Conservation (phyloP, 2,113 vertebrate species). For the Callospermophilus lateralis region DNA sequence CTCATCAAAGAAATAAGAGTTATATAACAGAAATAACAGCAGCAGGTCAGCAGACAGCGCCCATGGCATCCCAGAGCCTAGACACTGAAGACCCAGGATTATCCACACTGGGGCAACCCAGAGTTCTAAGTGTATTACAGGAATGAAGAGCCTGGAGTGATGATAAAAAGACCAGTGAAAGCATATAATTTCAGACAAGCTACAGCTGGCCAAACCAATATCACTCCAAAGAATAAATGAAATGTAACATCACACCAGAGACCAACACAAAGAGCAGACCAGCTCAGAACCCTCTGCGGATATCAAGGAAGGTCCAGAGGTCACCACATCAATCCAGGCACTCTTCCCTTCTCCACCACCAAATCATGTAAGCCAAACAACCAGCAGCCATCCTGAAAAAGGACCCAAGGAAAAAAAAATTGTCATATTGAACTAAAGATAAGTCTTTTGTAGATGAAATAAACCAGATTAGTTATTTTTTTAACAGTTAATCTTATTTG, state of each 20-base stretch:
- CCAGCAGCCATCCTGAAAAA: background rate
- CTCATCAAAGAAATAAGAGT: background rate
- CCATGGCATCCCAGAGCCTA: no score
- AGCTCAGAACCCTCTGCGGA: background rate
- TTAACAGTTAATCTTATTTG: slow-evolving; percentile 1
- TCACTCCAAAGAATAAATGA: background rate
- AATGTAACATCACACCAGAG: background rate
- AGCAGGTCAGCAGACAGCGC: background rate
- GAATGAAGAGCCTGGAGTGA: background rate
- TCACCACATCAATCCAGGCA: rapidly evolving
- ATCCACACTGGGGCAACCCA: background rate
- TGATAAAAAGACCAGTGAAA: background rate
- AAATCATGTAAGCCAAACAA: background rate
- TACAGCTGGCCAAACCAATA: background rate
- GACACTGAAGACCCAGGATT: background rate
- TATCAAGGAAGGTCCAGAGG: background rate
- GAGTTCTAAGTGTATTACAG: background rate
- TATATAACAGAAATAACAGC: background rate
- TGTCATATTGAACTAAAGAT: background rate
- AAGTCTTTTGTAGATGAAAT: background rate
- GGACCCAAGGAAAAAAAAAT: background rate
- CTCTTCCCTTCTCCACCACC: background rate
- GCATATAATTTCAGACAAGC: background rate
- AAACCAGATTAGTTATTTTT: background rate
- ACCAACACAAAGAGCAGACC: background rate